phyloP scores from a whole-genome alignment of 2,113 vertebrate genomes.

The Macrotus californicus region DNA sequence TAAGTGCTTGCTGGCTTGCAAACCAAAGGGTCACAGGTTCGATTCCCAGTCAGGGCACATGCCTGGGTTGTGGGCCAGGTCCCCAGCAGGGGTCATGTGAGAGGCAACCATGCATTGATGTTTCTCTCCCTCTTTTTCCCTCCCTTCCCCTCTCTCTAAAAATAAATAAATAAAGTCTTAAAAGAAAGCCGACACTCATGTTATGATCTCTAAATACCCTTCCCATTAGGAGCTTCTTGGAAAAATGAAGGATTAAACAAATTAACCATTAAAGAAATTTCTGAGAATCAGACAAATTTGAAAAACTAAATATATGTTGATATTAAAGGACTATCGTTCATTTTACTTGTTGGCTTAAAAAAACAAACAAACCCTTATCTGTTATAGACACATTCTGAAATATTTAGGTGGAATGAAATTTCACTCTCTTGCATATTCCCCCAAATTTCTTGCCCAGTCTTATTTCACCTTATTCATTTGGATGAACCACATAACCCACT shows the following conservation, averaged over 20 bases:
- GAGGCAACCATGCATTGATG: too few relatives aligned
- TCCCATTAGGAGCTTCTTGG: background rate
- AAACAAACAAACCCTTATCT: background rate
- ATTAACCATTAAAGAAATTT: background rate
- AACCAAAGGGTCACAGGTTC: too few relatives aligned
- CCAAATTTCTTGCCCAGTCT: background rate
- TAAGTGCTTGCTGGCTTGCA: too few relatives aligned
- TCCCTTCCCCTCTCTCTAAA: too few relatives aligned
- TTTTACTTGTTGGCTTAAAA: too few relatives aligned
- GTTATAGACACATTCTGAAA: background rate
- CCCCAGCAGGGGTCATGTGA: too few relatives aligned
- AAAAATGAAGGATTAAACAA: constrained; percentile 19
- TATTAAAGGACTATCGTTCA: background rate
- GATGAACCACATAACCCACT: background rate
- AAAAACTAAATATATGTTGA: background rate
- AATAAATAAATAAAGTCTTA: too few relatives aligned
- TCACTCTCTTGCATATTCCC: background rate
- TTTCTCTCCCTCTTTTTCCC: too few relatives aligned
- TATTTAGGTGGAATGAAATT: background rate
- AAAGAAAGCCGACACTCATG: background rate
- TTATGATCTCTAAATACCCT: constrained; percentile 27
- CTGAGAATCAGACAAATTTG: background rate
- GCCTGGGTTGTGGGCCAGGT: too few relatives aligned
- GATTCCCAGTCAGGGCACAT: too few relatives aligned
- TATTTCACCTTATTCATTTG: background rate